Evolutionary conservation across 2,113 vertebrate species (phyloP).

Genomic region (Perccottus glenii): DNA sequence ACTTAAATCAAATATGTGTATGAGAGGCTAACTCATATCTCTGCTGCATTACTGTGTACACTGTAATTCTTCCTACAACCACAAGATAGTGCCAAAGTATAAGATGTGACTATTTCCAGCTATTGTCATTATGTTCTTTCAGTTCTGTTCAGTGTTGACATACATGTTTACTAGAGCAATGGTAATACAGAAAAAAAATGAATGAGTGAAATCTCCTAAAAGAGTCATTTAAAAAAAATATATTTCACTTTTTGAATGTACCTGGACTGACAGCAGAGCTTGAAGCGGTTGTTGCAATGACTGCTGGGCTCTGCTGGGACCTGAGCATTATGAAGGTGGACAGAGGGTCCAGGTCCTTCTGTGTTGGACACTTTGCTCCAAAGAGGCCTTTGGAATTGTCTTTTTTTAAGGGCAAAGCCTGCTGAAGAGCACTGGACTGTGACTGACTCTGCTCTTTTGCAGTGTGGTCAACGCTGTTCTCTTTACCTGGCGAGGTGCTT

Average conservation of each 20-base stretch:
- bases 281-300: neutral
- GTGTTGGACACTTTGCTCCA: neutral
- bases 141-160: neutral
- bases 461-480: neutral
- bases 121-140: neutral
- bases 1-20: neutral
- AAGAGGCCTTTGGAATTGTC: neutral
- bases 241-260: slow-evolving; percentile 8
- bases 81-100: slow-evolving; percentile 13
- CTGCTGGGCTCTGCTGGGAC: slow-evolving; percentile 34
- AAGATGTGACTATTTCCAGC: too few relatives aligned
- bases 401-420: slow-evolving; percentile 1
- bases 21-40: too few relatives aligned
- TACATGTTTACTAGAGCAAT: too few relatives aligned
- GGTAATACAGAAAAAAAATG: too few relatives aligned
- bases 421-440: neutral
- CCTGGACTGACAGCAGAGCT: slow-evolving; percentile 34
- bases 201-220: too few relatives aligned
- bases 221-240: neutral
- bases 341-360: slow-evolving; percentile 54
- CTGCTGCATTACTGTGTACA: neutral
- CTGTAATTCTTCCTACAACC: slow-evolving; percentile 11
- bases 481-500: neutral
- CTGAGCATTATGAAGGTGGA: slow-evolving; percentile 69
- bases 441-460: neutral